Conservation (phyloP, 1,140 invertebrate genomes). For the Drosophila ananassae region DNA sequence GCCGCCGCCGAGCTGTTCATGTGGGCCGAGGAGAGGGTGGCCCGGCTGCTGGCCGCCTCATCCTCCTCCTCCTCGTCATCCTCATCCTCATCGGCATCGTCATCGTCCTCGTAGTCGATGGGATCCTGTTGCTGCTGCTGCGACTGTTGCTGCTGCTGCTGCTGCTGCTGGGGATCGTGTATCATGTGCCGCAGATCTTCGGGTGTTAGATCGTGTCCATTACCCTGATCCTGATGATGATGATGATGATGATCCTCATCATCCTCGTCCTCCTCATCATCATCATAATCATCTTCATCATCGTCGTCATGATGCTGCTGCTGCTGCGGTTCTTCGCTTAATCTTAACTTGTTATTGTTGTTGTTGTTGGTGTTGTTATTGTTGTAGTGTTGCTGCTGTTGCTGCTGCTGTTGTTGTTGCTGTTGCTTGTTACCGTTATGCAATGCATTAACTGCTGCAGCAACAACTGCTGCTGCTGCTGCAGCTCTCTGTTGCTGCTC, state of each 20-base stretch:
- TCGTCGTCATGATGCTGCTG: slow-evolving; percentile 49
- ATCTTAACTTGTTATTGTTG: slow-evolving; percentile 25
- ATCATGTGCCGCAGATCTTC: slow-evolving; percentile 58
- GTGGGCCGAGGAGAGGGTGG: slow-evolving; percentile 49
- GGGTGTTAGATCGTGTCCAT: slow-evolving; percentile 31
- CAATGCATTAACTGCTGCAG: slow-evolving; percentile 63
- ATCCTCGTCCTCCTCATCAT: slow-evolving; percentile 58
- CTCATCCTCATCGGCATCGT: slow-evolving; percentile 58
- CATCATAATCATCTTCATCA: slow-evolving; percentile 50
- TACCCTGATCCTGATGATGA: slow-evolving; percentile 37
- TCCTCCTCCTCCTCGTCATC: slow-evolving; percentile 54
- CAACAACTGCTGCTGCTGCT: slow-evolving; percentile 63
- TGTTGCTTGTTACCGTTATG: slow-evolving; percentile 69
- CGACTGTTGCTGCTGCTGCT: slow-evolving; percentile 34
- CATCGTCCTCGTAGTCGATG: slow-evolving; percentile 58
- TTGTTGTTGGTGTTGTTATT: slow-evolving; percentile 38
- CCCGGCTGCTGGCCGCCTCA: slow-evolving; percentile 51
- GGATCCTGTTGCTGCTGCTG: slow-evolving; percentile 20
- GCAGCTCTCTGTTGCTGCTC: slow-evolving; percentile 51
- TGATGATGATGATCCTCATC: slow-evolving; percentile 45
- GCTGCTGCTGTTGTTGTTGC: slow-evolving; percentile 32
- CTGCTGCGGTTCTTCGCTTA: slow-evolving; percentile 25
- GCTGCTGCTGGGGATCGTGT: slow-evolving; percentile 19
- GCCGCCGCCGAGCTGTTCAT: slow-evolving; percentile 44
- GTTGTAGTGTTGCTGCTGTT: slow-evolving; percentile 27